These are phyloP conservation scores for Chelon labrosus DNA, from an alignment of 2,797 vertebrate species.

Conservation along the genomic window DNA sequence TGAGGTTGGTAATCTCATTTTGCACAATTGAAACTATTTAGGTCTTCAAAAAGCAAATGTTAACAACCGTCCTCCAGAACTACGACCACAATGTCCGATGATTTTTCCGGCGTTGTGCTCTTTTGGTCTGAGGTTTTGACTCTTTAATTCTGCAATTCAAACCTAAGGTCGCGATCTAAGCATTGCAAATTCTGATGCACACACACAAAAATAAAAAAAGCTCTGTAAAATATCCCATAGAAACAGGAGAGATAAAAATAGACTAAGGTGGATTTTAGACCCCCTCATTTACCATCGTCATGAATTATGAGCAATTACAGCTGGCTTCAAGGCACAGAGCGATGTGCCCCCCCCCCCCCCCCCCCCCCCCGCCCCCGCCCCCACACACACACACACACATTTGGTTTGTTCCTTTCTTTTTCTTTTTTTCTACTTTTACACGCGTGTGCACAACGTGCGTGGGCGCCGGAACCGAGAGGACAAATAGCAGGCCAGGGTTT, in stretches of 20 bases:
- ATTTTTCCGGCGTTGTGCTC: not conserved
- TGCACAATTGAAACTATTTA: no score
- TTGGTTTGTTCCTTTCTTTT: not conserved
- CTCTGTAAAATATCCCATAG: not conserved
- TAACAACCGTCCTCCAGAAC: not conserved
- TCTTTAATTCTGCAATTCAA: not conserved
- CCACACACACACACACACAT: no score
- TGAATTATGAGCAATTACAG: conserved; percentile 30
- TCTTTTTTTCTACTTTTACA: conserved; percentile 9
- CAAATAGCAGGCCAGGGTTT: conserved; percentile 4
- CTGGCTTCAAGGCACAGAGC: not conserved
- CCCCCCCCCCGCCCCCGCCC: no score
- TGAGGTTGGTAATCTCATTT: no score
- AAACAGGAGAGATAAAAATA: conserved; percentile 26
- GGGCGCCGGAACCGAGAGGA: conserved; percentile 11
- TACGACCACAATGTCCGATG: not conserved
- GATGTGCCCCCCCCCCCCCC: not conserved
- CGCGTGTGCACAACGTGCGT: conserved; percentile 6
- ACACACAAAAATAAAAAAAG: not conserved
- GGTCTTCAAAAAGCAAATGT: not conserved
- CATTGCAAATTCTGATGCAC: conserved; percentile 5
- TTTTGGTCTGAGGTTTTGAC: not conserved
- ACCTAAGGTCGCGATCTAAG: not conserved
- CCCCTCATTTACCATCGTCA: conserved; percentile 6
- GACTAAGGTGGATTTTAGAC: conserved; percentile 9